Percentiles rank a stretch among this genome's conserved stretches.
Conservation (phyloP, 2,888 invertebrate genomes). For the Calliopum simillimum region DNA sequence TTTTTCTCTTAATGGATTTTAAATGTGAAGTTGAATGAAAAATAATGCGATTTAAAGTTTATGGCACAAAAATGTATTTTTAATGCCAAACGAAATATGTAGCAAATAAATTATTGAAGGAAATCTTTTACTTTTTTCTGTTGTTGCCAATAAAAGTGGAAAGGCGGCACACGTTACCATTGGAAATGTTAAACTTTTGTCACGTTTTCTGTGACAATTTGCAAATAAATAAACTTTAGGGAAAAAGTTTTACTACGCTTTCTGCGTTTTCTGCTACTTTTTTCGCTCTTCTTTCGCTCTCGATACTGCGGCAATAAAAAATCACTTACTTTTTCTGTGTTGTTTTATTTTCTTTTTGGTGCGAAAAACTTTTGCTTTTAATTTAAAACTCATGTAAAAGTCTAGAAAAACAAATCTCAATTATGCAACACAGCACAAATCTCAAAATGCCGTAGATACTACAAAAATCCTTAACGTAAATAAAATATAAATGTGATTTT, state of each 20-base stretch:
- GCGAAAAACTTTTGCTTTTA: constrained; percentile 21
- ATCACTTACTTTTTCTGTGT: background rate
- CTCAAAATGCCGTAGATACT: background rate
- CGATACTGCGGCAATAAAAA: too few species aligned
- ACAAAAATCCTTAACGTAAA: background rate
- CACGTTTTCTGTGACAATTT: constrained; percentile 6
- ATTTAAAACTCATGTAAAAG: constrained; percentile 26
- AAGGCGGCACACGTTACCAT: background rate
- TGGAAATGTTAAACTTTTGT: background rate
- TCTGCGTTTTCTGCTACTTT: background rate
- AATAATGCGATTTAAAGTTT: constrained; percentile 12
- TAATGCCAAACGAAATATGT: constrained; percentile 4
- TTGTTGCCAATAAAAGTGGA: background rate
- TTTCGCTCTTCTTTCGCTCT: background rate
- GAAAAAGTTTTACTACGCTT: background rate
- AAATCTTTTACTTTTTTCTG: background rate
- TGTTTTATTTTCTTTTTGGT: background rate
- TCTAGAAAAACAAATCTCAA: constrained; percentile 28
- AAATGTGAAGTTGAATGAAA: constrained; percentile 8
- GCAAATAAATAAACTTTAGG: constrained; percentile 1
- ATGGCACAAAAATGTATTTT: constrained; percentile 13
- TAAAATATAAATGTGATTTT: background rate
- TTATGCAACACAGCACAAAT: constrained; percentile 2
- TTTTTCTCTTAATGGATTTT: constrained; percentile 11
- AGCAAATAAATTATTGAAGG: background rate